Conservation (phyloP, 2,797 vertebrate genomes). For the Chiloscyllium punctatum region DNA sequence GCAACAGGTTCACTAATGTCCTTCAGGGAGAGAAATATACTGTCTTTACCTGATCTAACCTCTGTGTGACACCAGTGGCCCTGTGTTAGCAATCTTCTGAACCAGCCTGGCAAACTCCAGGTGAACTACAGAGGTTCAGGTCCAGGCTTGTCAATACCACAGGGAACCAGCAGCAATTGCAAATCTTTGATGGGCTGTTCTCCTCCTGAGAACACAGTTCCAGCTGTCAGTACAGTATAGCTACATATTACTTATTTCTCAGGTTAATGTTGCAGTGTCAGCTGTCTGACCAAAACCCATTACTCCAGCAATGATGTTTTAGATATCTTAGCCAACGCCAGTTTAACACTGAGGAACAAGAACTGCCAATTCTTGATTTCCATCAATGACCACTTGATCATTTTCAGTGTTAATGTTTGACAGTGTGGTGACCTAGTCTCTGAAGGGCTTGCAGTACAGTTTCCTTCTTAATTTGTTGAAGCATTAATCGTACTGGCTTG, state of each 20-base stretch:
- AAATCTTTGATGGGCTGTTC: background rate
- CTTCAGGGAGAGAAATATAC: background rate
- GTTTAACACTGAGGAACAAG: background rate
- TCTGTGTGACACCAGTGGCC: background rate
- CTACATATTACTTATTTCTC: background rate
- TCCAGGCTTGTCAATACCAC: background rate
- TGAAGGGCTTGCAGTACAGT: background rate
- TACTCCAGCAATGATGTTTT: background rate
- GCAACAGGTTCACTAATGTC: background rate
- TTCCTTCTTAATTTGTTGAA: background rate
- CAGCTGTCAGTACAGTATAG: background rate
- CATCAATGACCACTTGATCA: background rate
- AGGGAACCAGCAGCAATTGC: background rate
- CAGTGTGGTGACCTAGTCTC: background rate
- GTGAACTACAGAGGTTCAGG: background rate
- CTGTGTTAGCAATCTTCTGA: background rate
- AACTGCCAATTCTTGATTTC: background rate
- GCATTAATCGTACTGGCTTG: too few species aligned
- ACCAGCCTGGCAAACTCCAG: background rate
- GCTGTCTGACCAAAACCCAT: background rate
- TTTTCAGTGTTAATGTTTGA: background rate
- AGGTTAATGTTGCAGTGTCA: background rate
- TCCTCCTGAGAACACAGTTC: background rate
- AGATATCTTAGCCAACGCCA: background rate
- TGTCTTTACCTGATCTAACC: background rate